Percentiles rank a stretch among this genome's conserved stretches.
These are phyloP conservation scores for Etheostoma nigrum DNA, from an alignment of 2,797 vertebrate species.

Conservation along the genomic window DNA sequence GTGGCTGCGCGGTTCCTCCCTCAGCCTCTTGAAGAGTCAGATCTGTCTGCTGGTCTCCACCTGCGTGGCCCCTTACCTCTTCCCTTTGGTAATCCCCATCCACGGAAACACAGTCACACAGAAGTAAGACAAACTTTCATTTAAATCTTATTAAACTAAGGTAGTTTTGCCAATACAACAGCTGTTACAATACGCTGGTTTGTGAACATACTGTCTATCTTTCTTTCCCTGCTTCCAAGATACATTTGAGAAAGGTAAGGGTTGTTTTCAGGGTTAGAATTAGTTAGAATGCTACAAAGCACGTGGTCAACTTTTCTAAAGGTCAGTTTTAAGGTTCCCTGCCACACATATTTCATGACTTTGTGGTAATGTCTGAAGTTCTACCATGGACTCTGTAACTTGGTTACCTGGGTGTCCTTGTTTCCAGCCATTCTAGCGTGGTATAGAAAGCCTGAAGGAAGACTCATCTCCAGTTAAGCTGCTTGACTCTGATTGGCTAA, in stretches of 20 bases:
- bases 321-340: too few species aligned
- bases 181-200: constrained; percentile 8
- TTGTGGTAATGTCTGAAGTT: too few species aligned
- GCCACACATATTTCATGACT: too few species aligned
- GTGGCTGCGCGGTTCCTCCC: constrained; percentile 86
- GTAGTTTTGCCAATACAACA: not conserved
- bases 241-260: constrained; percentile 57
- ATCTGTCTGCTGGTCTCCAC: constrained; percentile 90
- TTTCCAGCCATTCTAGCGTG: too few species aligned
- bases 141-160: not conserved
- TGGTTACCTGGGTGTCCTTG: too few species aligned
- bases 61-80: constrained; percentile 92
- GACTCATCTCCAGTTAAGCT: too few species aligned
- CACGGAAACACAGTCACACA: constrained; percentile 84
- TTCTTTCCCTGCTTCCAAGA: constrained; percentile 58
- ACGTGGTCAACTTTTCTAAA: too few species aligned
- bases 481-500: too few species aligned
- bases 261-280: constrained; percentile 11
- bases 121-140: constrained; percentile 82
- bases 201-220: constrained; percentile 45
- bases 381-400: too few species aligned
- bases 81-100: constrained; percentile 90
- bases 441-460: too few species aligned
- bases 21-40: constrained; percentile 87
- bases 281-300: too few species aligned